phyloP scores from a whole-genome alignment of 2,797 vertebrate species.

The Iguana delicatissima region DNA sequence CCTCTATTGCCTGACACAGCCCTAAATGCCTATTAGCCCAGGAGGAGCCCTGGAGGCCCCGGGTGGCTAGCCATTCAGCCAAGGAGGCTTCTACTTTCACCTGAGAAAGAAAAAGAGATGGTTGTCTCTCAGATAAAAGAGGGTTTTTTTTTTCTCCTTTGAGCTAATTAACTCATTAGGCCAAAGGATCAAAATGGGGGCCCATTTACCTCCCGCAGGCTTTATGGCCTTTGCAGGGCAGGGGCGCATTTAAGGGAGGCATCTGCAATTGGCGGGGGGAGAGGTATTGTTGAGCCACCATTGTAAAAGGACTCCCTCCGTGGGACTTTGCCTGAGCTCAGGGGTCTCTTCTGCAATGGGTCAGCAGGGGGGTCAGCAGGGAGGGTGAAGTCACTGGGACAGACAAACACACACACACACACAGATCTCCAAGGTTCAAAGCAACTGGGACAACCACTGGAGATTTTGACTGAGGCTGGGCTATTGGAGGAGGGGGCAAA shows the following conservation, averaged over 20 bases:
- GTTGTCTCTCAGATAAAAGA: slow-evolving; percentile 87
- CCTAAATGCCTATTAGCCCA: slow-evolving; percentile 97
- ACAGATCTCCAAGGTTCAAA: background rate
- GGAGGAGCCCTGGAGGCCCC: slow-evolving; percentile 79
- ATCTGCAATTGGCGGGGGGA: background rate
- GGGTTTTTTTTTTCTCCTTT: slow-evolving; percentile 84
- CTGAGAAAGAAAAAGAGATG: slow-evolving; percentile 76
- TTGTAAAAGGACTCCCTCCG: background rate
- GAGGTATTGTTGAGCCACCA: background rate
- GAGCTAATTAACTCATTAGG: slow-evolving; percentile 89
- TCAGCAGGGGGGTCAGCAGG: background rate
- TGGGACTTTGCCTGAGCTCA: background rate
- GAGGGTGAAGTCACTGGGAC: background rate
- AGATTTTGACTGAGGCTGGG: background rate
- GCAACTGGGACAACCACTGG: background rate
- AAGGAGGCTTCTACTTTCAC: slow-evolving; percentile 72
- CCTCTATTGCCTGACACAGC: slow-evolving; percentile 88
- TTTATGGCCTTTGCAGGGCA: slow-evolving; percentile 68
- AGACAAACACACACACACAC: background rate
- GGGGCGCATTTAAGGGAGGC: slow-evolving; percentile 72
- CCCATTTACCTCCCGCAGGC: slow-evolving; percentile 76
- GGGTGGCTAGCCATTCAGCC: slow-evolving; percentile 88
- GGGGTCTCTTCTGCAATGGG: background rate
- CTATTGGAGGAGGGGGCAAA: too few relatives aligned
- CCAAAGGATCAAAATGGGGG: slow-evolving; percentile 87